Percentiles rank a stretch among this genome's conserved stretches.
Evolutionary conservation across 2,888 invertebrate species (phyloP).

Genomic region (Escarpia spicata): DNA sequence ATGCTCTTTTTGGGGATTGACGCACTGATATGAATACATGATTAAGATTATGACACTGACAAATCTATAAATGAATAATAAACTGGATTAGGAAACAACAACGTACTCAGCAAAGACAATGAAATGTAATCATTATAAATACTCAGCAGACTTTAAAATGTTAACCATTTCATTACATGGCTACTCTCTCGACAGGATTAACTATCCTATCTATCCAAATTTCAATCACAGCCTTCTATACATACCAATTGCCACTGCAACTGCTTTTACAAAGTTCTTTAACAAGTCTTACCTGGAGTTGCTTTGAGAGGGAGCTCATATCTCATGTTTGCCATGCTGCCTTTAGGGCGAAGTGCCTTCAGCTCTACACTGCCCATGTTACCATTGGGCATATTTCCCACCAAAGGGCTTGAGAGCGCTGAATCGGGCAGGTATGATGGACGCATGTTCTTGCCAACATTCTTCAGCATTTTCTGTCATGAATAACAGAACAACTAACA

Average conservation of each 20-base stretch:
- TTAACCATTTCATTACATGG: neutral
- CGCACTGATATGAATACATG: neutral
- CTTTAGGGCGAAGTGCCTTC: conserved; percentile 31
- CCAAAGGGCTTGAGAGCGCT: conserved; percentile 29
- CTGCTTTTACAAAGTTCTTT: neutral
- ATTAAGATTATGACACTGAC: neutral
- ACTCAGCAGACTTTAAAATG: neutral
- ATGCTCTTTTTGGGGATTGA: neutral
- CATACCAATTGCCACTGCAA: neutral
- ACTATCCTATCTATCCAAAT: neutral
- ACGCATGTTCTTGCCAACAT: conserved; percentile 22
- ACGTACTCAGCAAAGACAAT: neutral
- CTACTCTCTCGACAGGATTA: neutral
- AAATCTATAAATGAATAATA: neutral
- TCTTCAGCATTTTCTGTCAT: conserved; percentile 31
- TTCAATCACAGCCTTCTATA: neutral
- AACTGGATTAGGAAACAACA: neutral
- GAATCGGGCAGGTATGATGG: conserved; percentile 34
- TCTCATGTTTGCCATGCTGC: conserved; percentile 31
- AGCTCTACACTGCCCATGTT: conserved; percentile 29
- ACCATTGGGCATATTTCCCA: conserved; percentile 18
- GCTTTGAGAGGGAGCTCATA: conserved; percentile 30
- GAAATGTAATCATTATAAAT: neutral
- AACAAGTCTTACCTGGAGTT: conserved; percentile 24
- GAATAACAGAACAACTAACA: neutral